Base-by-base conservation (phyloP, 2,113 vertebrate genomes). In the Addax nasomaculatus region DNA sequence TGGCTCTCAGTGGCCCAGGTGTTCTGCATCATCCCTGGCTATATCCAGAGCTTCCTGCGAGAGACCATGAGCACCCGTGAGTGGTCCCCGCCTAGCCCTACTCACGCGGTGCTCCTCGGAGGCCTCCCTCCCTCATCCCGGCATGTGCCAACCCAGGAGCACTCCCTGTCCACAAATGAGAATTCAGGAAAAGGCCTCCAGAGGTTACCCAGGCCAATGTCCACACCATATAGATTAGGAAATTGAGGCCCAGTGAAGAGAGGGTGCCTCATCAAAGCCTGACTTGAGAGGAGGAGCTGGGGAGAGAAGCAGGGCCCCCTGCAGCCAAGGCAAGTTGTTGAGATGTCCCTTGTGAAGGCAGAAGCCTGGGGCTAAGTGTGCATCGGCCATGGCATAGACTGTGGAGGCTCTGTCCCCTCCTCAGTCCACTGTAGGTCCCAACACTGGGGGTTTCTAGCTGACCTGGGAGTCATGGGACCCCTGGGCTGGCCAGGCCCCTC, bases 11-110 rank as follows among this genome's bases (percentile, higher is more conserved):
- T 97, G 19, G 88, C 39, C 0, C 84, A 98, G 86, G 0, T 99
- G 16, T 99, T 99, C 98, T 99, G 99, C 70, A 0, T 98, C 97
- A 92, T 99, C 93, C 99, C 99, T 0, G 7, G n/a, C 1, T 99
- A 99, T 97, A 27, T 99, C 85, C 98, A 98, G 11, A 0, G 2
- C 0, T 99, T 99, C 23, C 23, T 99, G 21, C 98, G 36, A 25
- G 47, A 8, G 30, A 98, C 53, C 0, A 33, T 99, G 0, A 94
- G 98, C 3, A 96, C 36, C 29, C 99, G 99, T 99, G 97, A 99
- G 99, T 99, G 45, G 7, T 45, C 17, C 96, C 76, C 12, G 12
- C 21, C 17, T 0, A 4, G 23, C 39, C 60, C 13, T 2, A n/a
- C 39, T 4, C 3, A 0, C 0, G 2, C 0, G 0, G n/a, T 33